phyloP scores from a whole-genome alignment of 2,888 invertebrate species.

The Drosophila quasianomalipes region DNA sequence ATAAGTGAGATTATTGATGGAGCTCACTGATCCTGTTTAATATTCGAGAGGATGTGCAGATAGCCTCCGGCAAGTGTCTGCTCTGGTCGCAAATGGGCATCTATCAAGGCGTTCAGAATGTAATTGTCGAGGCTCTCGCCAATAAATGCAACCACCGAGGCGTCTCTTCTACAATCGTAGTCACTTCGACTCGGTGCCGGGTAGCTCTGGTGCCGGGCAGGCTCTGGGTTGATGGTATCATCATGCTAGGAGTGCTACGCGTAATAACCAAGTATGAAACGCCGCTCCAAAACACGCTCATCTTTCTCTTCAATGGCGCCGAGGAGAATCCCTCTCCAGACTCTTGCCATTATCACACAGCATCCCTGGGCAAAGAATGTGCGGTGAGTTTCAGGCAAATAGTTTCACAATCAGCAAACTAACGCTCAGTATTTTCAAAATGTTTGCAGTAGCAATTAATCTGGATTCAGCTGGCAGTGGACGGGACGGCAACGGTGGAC shows the following conservation, averaged over 20 bases:
- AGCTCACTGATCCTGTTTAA: slow-evolving; percentile 73
- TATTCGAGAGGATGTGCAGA: slow-evolving; percentile 83
- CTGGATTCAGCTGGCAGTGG: slow-evolving; percentile 97
- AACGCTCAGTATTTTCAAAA: neutral
- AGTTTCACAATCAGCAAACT: neutral
- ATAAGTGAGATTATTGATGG: slow-evolving; percentile 74
- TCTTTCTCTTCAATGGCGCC: slow-evolving; percentile 90
- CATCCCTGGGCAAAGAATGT: slow-evolving; percentile 93
- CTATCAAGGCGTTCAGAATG: slow-evolving; percentile 84
- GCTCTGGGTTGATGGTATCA: slow-evolving; percentile 88
- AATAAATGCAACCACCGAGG: slow-evolving; percentile 68
- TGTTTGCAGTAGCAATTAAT: slow-evolving; percentile 89
- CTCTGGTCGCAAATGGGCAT: slow-evolving; percentile 80
- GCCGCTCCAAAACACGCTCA: slow-evolving; percentile 86
- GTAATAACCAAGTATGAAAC: slow-evolving; percentile 84
- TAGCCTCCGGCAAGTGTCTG: slow-evolving; percentile 82
- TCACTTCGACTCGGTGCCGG: slow-evolving; percentile 96
- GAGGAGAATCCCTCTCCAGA: slow-evolving; percentile 90
- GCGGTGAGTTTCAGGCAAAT: slow-evolving; percentile 70
- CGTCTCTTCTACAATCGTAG: slow-evolving; percentile 90
- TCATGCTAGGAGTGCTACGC: slow-evolving; percentile 88
- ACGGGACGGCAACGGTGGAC: too few relatives aligned
- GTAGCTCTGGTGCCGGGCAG: slow-evolving; percentile 92
- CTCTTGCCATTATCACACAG: slow-evolving; percentile 89
- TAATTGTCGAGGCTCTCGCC: slow-evolving; percentile 82